phyloP scores from a whole-genome alignment of 2,797 vertebrate species.

The Xiphorhynchus erythropygius region DNA sequence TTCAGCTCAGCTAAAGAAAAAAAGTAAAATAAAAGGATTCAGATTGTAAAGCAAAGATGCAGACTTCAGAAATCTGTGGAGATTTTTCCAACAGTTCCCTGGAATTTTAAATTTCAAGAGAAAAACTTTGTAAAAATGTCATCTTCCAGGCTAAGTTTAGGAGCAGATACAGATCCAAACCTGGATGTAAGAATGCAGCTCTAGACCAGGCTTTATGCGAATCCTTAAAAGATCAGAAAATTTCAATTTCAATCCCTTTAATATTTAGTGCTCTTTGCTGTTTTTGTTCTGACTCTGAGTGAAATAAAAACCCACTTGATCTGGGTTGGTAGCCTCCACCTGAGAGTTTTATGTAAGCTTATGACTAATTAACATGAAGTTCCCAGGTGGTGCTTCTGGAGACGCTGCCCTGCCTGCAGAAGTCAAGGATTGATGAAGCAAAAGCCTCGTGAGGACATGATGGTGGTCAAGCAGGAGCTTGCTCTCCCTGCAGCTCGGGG shows the following conservation, averaged over 20 bases:
- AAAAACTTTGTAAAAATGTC: not conserved
- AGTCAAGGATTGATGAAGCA: constrained; percentile 27
- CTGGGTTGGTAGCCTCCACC: constrained; percentile 14
- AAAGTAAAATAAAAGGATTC: not conserved
- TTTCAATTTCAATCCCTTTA: constrained; percentile 4
- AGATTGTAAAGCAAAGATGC: constrained; percentile 24
- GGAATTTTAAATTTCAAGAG: constrained; percentile 20
- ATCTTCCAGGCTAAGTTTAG: not conserved
- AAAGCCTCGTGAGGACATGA: not conserved
- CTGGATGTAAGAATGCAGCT: not conserved
- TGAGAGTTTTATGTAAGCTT: constrained; percentile 20
- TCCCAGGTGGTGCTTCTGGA: not conserved
- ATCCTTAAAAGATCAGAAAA: constrained; percentile 17
- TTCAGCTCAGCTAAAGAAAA: constrained; percentile 31
- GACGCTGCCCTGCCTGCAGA: not conserved
- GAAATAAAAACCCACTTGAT: not conserved
- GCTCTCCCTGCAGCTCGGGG: not conserved
- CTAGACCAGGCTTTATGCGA: constrained; percentile 25
- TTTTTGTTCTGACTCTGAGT: not conserved
- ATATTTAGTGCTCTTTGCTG: constrained; percentile 38
- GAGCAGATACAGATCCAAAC: not conserved
- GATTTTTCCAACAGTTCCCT: not conserved
- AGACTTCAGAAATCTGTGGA: not conserved
- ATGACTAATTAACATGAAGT: constrained; percentile 10
- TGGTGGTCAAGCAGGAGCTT: not conserved